Base-by-base conservation (phyloP, 2,888 invertebrate species). In the Pristionchus arcanus region DNA sequence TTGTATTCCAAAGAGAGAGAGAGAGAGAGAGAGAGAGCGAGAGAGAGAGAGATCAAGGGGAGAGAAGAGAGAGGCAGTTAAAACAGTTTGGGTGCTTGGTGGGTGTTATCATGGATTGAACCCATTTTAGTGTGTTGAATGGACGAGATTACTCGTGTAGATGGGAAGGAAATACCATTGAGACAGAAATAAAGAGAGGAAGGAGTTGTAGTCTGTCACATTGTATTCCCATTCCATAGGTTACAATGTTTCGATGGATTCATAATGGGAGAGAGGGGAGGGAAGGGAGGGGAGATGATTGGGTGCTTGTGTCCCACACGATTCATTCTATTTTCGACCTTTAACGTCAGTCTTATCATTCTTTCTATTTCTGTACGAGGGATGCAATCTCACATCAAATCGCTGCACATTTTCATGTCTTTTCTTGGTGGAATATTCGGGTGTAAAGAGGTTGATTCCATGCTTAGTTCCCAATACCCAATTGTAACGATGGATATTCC, bases 301-400 rank as follows among this genome's bases (percentile, higher is more conserved):
- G 68, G 68, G 68, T 71, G 25, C 68, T 9, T 21, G 31, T 31
- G 68, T 31, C 68, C 68, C 63, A n/a, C 0, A 63, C 25, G n/a
- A 25, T 63, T 63, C 21, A 63, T 63, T 21, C 63, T 25, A 63
- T 63, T 63, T 49, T 63, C 63, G 63, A 63, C 63, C 63, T 25
- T 71, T 71, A 34, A 71, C 68, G 68, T 71, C 68, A 71, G 13
- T 71, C 68, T 71, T 71, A 71, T 71, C 68, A 71, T 71, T 19
- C 11, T 71, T 28, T 71, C 68, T 71, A 71, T 71, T 71, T 71
- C 31, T 28, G 34, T 9, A 31, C 9, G 25, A 71, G 28, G 13
- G 28, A 34, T 37, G 31, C 19, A 42, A 42, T n/a, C 77, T 25
- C 42, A 42, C 21, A 19, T 77, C 42, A 21, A 42, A 25, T 42